Evolutionary conservation across 2,888 invertebrate species (phyloP), one percentile per base, ranked within the genome.

Genomic region (Harpagoxenus sublaevis): DNA sequence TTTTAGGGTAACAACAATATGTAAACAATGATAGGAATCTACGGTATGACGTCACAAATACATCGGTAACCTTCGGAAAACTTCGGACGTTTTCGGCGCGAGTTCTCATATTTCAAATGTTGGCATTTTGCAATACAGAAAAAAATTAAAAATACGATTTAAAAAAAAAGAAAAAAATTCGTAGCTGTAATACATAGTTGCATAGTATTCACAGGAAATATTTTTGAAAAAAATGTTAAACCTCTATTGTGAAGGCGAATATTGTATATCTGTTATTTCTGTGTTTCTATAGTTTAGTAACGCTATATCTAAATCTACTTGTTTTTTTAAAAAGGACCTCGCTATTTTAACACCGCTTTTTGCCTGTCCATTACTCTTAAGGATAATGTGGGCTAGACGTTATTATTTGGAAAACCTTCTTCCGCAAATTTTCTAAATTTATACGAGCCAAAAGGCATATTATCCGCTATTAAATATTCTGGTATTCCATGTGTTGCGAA

Each of bases 301-400:
- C 3, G 62, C 23, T 18, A 18, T 18, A 62, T 62, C 8, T 35
- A 62, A 35, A 18, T 62, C 62, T 3, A 62, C 31, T 18, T 35
- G 35, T 9, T 62, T 60, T 31, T 9, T 31, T 3, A 62, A 9
- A 15, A 62, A 62, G 0, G 8, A 62, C 12, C n/a, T n/a, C 2
- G 62, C 62, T 18, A 60, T 60, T 62, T 62, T 62, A 8, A 62
- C 35, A 5, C 62, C 62, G 18, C 62, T 62, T 35, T 62, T 35
- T 18, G 62, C 62, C 3, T 62, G 35, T 0, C 35, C 62, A 35
- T 62, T 62, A 12, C 18, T 62, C 35, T 62, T 62, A 35, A 35
- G 62, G 18, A 9, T 62, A 62, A 12, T 62, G 35, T 8, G 35
- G 57, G 1, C 28, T 57, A 5, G 57, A 62, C 0, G 18, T 62